Evolutionary conservation across 2,797 vertebrate genomes (phyloP), one percentile per base, ranked within the genome.

Genomic region (Philypnodon macrostomus): DNA sequence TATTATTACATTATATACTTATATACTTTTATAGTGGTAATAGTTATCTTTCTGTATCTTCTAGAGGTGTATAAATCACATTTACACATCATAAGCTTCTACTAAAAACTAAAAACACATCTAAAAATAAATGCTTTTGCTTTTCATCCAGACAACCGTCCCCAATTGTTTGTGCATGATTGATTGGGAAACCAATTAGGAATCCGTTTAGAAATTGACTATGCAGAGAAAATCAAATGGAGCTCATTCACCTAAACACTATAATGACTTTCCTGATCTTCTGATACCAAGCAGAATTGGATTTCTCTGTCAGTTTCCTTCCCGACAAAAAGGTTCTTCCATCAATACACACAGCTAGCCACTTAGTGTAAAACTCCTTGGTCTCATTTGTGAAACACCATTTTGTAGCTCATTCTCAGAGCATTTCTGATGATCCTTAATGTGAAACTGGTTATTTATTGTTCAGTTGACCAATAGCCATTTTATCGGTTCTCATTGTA

Each of bases 251-350:
- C 46, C 70, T 67, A 70, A 80, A 79, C 51, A 56, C 55, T 52
- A 34, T 52, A 68, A 80, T 62, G 47, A 59, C 38, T 79, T 70
- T 50, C 58, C 61, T 74, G 62, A 66, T 75, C 62, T 62, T 75
- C 58, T 49, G 47, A 58, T 66, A 64, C 47, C 36, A 51, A 72
- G 64, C 63, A 63, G 23, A 75, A 82, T 79, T 84, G 78, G 73
- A 83, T 83, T 80, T 73, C 52, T 67, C 53, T 24, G 50, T 64
- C 73, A 61, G 58, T 76, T 70, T 75, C 67, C 75, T 73, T 53
- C 57, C 53, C 29, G 73, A 79, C 57, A 58, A 13, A 56, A 52
- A 27, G 12, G 19, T 53, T 53, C 59, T 68, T 79, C 53, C 47
- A 56, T 84, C 74, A 77, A 73, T 81, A 60, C 35, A 16, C 10